These are phyloP conservation scores for Conistra vaccinii DNA, from an alignment of 2,888 invertebrate genomes.

Conservation along the genomic window DNA sequence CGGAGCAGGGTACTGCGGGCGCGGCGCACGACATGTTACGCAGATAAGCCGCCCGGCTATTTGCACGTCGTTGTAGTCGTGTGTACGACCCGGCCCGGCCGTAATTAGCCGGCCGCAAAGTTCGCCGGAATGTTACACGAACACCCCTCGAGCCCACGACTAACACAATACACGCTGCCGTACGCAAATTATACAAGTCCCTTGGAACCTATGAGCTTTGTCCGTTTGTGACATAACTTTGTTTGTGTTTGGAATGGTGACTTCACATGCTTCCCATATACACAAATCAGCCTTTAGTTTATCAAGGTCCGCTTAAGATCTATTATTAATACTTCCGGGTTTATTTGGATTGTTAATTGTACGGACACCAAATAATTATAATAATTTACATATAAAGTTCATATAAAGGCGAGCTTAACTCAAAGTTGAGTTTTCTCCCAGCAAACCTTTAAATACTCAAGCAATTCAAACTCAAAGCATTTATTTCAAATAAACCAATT, in stretches of 20 bases:
- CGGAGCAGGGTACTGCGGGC: slow-evolving; percentile 54
- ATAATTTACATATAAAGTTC: not conserved
- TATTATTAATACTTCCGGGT: not conserved
- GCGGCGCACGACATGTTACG: slow-evolving; percentile 70
- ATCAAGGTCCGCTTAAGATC: not conserved
- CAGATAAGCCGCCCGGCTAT: slow-evolving; percentile 81
- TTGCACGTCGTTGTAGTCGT: slow-evolving; percentile 78
- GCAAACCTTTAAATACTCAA: not conserved
- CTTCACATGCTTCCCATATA: not conserved
- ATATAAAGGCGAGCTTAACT: not conserved
- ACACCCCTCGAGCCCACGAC: slow-evolving; percentile 68
- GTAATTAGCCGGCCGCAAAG: slow-evolving; percentile 86
- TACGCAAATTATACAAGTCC: slow-evolving; percentile 61
- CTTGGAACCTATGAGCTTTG: slow-evolving; percentile 64
- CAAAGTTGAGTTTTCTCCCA: not conserved
- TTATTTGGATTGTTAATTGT: not conserved
- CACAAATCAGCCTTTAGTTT: slow-evolving; percentile 5
- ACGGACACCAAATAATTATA: not conserved
- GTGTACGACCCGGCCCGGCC: slow-evolving; percentile 75
- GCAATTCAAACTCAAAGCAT: too few relatives aligned
- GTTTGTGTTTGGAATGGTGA: slow-evolving; percentile 25
- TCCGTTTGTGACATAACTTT: slow-evolving; percentile 69
- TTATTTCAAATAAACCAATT: too few relatives aligned
- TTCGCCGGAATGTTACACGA: slow-evolving; percentile 80
- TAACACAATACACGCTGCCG: slow-evolving; percentile 72